Base-by-base conservation (phyloP, 2,113 vertebrate genomes). In the Gnathonemus echidnorhynchus region DNA sequence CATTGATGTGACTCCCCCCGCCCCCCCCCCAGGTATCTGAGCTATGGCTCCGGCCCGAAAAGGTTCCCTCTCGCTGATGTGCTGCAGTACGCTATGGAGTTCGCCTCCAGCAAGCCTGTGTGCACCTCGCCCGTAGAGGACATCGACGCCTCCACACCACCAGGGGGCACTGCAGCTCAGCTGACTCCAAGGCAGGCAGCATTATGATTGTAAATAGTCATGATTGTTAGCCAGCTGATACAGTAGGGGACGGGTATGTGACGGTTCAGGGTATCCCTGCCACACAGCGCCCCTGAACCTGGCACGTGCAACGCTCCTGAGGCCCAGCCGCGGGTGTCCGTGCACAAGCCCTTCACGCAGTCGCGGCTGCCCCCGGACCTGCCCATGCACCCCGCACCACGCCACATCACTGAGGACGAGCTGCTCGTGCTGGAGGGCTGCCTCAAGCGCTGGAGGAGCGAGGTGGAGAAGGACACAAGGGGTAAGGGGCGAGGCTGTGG, bases 41-140 rank as follows among this genome's bases (percentile, higher is more conserved):
- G 98, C 95, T 99, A 99, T 91, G 98, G 98, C 91, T 99, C 98
- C 0, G 98, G 98, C 94, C 98, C 98, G 92, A 99, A 99, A 96
- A 97, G 98, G 92, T 99, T 99, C 94, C 98, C 98, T 91, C 95
- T 99, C 94, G 98, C 98, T 91, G 98, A 99, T 95, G 98, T 99
- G 94, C 97, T 99, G 70, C 98, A 99, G 94, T 99, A 99, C 0
- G 98, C 98, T 7, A 95, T 99, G 97, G 98, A 99, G 95, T 99
- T 99, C 8, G 98, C 98, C 52, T 99, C 98, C 86, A 99, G 98
- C 94, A 99, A 99, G 93, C 98, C 98, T 0, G 98, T 99, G 89
- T 99, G 98, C 93, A 98, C 97, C 0, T 99, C 98, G 86, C 98
- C 98, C 0, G 95, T 99, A 66, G 98, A 99, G 56, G 98, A 98